Evolutionary conservation across 2,113 vertebrate species (phyloP).

Genomic region (Dasyurus viverrinus): DNA sequence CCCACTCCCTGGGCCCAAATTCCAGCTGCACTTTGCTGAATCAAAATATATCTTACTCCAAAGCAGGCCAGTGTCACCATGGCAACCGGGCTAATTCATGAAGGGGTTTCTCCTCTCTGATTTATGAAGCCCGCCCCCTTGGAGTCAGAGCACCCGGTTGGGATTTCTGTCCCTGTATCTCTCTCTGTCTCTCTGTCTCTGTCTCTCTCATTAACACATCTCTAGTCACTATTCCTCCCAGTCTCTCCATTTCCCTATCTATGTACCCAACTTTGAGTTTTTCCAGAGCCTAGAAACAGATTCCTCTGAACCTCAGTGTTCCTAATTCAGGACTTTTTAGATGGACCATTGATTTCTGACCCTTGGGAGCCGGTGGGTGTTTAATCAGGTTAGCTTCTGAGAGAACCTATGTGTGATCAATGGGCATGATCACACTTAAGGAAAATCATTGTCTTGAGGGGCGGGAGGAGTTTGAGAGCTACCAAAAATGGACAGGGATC

Average conservation of each 20-base stretch:
- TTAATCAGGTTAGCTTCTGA: background rate
- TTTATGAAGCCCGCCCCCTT: conserved; percentile 65
- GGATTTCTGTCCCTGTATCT: background rate
- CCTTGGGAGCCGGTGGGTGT: background rate
- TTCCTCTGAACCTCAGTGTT: background rate
- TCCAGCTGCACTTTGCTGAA: conserved; percentile 76
- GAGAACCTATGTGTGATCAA: background rate
- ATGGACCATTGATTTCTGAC: background rate
- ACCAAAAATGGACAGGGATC: background rate
- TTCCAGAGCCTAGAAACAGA: background rate
- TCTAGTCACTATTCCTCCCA: background rate
- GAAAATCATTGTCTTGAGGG: background rate
- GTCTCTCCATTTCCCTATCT: background rate
- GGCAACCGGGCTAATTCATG: conserved; percentile 74
- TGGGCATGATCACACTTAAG: background rate
- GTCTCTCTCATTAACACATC: background rate
- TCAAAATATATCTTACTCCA: conserved; percentile 79
- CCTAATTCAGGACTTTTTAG: background rate
- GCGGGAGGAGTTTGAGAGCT: background rate
- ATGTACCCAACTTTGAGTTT: background rate
- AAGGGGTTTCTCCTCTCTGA: conserved; percentile 75
- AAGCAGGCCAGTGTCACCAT: conserved; percentile 78
- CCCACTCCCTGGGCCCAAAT: conserved; percentile 57
- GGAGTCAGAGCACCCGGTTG: conserved; percentile 68
- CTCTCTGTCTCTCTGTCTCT: background rate